phyloP scores from a whole-genome alignment of 1,140 invertebrate genomes.

The Chlorops oryzae region DNA sequence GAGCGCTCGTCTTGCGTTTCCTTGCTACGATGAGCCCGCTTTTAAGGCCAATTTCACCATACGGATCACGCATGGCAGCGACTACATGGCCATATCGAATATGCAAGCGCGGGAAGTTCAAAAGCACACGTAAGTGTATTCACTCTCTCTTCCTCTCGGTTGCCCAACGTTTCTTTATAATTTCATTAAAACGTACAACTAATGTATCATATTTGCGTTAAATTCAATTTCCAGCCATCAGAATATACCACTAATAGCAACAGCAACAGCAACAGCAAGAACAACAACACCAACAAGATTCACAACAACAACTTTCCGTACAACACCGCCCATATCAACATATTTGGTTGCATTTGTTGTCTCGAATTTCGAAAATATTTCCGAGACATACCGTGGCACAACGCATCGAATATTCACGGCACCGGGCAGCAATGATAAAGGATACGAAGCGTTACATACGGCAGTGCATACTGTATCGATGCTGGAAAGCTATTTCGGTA shows the following conservation, averaged over 20 bases:
- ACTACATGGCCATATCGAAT: slow-evolving; percentile 55
- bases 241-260: no score
- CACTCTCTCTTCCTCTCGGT: no score
- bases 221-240: no score
- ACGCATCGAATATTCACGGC: slow-evolving; percentile 59
- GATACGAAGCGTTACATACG: slow-evolving; percentile 53
- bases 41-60: slow-evolving; percentile 68
- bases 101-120: slow-evolving; percentile 47
- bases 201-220: no score
- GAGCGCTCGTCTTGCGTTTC: slow-evolving; percentile 73
- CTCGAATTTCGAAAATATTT: slow-evolving; percentile 54
- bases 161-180: no score
- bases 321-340: slow-evolving; percentile 64
- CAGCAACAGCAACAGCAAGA: no score
- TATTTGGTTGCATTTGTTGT: slow-evolving; percentile 71
- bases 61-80: slow-evolving; percentile 51
- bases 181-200: no score
- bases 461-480: slow-evolving; percentile 52
- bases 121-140: slow-evolving; percentile 9
- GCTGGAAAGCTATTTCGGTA: slow-evolving; percentile 51
- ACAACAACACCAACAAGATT: no score
- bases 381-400: slow-evolving; percentile 28
- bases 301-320: slow-evolving; percentile 47
- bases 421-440: slow-evolving; percentile 49
- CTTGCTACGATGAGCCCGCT: slow-evolving; percentile 84